These are phyloP conservation scores for Erythrolamprus reginae DNA, from an alignment of 2,113 vertebrate genomes.

Conservation along the genomic window DNA sequence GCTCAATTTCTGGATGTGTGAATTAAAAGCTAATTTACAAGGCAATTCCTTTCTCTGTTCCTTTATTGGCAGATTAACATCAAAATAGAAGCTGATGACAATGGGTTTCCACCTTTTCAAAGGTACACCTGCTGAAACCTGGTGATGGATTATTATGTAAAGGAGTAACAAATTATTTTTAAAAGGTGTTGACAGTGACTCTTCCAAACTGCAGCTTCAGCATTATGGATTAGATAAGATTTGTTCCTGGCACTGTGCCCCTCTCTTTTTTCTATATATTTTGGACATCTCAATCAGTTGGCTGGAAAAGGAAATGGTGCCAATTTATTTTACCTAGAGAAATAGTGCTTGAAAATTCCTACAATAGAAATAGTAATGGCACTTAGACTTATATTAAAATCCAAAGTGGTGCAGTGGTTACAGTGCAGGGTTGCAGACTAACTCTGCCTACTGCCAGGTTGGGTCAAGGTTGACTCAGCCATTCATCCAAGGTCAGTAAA, in stretches of 20 bases:
- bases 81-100: neutral
- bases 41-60: neutral
- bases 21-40: neutral
- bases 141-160: neutral
- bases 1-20: neutral
- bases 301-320: neutral
- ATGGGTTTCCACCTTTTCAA: neutral
- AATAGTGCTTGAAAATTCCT: neutral
- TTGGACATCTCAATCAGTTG: neutral
- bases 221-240: neutral
- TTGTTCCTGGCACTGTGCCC: neutral
- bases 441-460: too few species aligned
- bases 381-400: too few species aligned
- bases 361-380: neutral
- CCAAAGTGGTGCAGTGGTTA: too few species aligned
- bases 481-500: too few species aligned
- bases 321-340: neutral
- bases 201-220: neutral
- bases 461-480: too few species aligned
- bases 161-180: neutral
- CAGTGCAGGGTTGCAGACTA: too few species aligned
- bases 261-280: neutral
- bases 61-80: neutral
- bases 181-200: neutral
- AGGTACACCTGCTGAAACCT: neutral